Base-by-base conservation (phyloP, 2,888 invertebrate genomes). In the Drosophila diplacantha region DNA sequence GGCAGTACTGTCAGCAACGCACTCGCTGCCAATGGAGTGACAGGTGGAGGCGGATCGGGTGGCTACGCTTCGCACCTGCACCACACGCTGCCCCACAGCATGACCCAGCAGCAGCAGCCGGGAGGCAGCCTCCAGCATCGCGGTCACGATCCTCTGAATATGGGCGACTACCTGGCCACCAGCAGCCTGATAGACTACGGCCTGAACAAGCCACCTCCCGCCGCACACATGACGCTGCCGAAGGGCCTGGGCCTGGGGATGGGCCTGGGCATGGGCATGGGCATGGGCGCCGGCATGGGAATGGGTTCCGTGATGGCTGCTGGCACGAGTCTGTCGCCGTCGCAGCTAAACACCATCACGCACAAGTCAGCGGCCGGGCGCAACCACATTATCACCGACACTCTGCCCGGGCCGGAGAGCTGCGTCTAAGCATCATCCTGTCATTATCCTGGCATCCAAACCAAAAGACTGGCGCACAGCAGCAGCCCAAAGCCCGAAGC, bases 381-480 rank as follows among this genome's bases (percentile, higher is more conserved):
- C 89, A 93, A 94, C 87, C 93, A 93, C 85, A 94, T 95, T 61
- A 91, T 95, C 81, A 93, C 95, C 52, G 95, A 95, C 87, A 93
- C 94, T 75, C 91, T 95, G 87, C 95, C 95, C 31, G 95, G 95
- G 65, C 95, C 95, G 39, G 95, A 95, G 88, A 95, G 95, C 90
- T 95, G 95, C 90, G 95, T 95, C 86, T 95, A 92, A 91, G 72
- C 65, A 32, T 16, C 35, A 60, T 35, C 41, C 54, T 46, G 43
- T 66, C 70, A 64, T 68, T 74, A 46, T 35, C 54, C 69, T 74
- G 71, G 66, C 72, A 81, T 56, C 58, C 69, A 77, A 79, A 76
- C 70, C 39, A 81, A 84, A 82, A 82, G 82, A 82, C 82, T 82
- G 82, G 75, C 84, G 82, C 81, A 82, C 84, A 84, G 72, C 63